Evolutionary conservation across 1,140 invertebrate genomes (phyloP).

Genomic region (Brachionus sp.): DNA sequence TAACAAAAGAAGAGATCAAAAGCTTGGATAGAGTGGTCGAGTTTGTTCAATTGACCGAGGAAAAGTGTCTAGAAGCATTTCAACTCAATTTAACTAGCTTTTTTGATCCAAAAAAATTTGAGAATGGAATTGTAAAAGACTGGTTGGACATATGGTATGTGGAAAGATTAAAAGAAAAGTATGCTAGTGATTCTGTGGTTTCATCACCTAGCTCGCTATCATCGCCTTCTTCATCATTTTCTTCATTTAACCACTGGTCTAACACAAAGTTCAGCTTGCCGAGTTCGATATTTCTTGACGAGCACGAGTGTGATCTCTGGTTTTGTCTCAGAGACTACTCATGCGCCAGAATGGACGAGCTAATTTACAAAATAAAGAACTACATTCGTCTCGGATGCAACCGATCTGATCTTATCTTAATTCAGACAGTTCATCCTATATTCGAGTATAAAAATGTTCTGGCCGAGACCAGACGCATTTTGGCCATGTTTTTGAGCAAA

Average conservation of each 20-base stretch:
- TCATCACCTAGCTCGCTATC: not conserved
- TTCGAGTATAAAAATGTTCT: constrained; percentile 31
- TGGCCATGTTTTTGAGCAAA: constrained; percentile 25
- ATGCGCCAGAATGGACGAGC: constrained; percentile 25
- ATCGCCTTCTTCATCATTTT: constrained; percentile 14
- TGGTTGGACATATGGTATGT: constrained; percentile 46
- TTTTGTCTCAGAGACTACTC: constrained; percentile 40
- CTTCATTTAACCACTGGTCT: constrained; percentile 11
- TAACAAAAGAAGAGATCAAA: constrained; percentile 35
- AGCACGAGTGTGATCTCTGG: constrained; percentile 40
- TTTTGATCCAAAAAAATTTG: constrained; percentile 34
- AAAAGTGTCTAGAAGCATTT: constrained; percentile 32
- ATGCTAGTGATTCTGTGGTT: not conserved
- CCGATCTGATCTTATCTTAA: not conserved
- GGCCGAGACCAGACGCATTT: constrained; percentile 35
- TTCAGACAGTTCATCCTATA: constrained; percentile 30
- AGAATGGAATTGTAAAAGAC: constrained; percentile 42
- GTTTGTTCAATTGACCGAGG: constrained; percentile 36
- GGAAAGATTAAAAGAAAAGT: constrained; percentile 42
- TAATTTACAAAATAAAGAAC: constrained; percentile 23
- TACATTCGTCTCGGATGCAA: constrained; percentile 20
- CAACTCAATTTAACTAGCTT: constrained; percentile 37
- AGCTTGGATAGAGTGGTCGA: constrained; percentile 39
- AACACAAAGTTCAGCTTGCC: not conserved
- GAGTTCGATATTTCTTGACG: not conserved